Base-by-base conservation (phyloP, 1,140 invertebrate genomes). In the Aphis craccivora region DNA sequence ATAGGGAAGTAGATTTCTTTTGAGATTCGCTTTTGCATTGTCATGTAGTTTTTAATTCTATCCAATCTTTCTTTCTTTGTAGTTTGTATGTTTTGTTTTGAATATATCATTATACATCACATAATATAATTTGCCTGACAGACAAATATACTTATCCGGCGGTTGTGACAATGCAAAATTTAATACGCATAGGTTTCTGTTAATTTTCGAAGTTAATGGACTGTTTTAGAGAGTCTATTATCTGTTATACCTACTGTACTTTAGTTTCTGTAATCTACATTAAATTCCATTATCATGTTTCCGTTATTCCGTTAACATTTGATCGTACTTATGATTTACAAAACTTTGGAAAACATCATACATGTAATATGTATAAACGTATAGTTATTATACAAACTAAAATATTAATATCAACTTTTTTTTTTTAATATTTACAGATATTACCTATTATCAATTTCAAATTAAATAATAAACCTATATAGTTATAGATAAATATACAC, bases 31-130 rank as follows among this genome's bases (percentile, higher is more conserved):
- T 90, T 90, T 25, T 90, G 55, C 89, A 90, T 43, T 43, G 89
- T 90, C 89, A 90, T 90, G 55, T 1, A 89, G 88, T 89, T 90
- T 60, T 60, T 60, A 67, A 90, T 90, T 90, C 37, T 60, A 90
- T 90, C 67, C 89, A 67, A 43, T 90, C 53, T 40, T 30, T 67
- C 43, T 67, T 90, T 45, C 89, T 43, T n/a, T 90, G 37, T 67
- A 67, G 53, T 20, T 25, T 43, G 53, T 90, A 67, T 67, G 89
- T 67, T 67, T 90, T 90, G 89, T 90, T 90, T 90, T 43, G 23
- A 55, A 55, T 55, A n/a, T 55, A 89, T 89, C 35, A 37, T 7
- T 55, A 53, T 89, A 40, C 51, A 45, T 53, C 87, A 88, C 87
- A 53, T 55, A 89, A 37, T 40, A 89, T 22, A 53, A 89, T 89